phyloP scores from a whole-genome alignment of 2,797 vertebrate species.

The Apogon talboti region DNA sequence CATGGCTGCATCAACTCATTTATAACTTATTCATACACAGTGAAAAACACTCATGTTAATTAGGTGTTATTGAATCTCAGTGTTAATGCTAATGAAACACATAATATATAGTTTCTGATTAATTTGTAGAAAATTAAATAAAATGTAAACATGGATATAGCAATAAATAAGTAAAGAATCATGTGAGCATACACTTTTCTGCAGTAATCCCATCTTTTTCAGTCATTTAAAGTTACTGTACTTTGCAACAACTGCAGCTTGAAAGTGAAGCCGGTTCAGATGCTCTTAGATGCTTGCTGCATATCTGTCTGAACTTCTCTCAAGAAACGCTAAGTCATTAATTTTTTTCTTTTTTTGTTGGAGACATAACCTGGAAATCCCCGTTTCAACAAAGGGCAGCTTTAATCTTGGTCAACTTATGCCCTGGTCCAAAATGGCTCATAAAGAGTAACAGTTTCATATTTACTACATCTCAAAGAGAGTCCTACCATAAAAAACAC shows the following conservation, averaged over 20 bases:
- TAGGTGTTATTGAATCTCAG: no score
- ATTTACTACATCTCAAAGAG: slow-evolving; percentile 35
- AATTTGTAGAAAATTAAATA: no score
- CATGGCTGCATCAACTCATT: not conserved
- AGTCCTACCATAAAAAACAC: slow-evolving; percentile 22
- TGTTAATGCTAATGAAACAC: no score
- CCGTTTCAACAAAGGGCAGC: slow-evolving; percentile 41
- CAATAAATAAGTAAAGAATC: no score
- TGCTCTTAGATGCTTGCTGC: no score
- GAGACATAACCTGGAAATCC: slow-evolving; percentile 46
- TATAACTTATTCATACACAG: not conserved
- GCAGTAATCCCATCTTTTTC: no score
- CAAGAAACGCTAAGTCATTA: not conserved
- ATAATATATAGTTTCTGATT: no score
- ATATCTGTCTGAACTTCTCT: not conserved
- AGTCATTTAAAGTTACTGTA: no score
- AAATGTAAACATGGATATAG: no score
- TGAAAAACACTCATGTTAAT: not conserved
- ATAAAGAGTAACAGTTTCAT: slow-evolving; percentile 23
- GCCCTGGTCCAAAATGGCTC: not conserved
- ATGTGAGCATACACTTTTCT: no score
- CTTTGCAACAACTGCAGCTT: no score
- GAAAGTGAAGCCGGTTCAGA: no score
- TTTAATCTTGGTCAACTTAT: slow-evolving; percentile 33
- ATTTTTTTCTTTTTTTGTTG: not conserved